These are phyloP conservation scores for Ahaetulla prasina DNA, from an alignment of 2,113 vertebrate species.

Conservation along the genomic window DNA sequence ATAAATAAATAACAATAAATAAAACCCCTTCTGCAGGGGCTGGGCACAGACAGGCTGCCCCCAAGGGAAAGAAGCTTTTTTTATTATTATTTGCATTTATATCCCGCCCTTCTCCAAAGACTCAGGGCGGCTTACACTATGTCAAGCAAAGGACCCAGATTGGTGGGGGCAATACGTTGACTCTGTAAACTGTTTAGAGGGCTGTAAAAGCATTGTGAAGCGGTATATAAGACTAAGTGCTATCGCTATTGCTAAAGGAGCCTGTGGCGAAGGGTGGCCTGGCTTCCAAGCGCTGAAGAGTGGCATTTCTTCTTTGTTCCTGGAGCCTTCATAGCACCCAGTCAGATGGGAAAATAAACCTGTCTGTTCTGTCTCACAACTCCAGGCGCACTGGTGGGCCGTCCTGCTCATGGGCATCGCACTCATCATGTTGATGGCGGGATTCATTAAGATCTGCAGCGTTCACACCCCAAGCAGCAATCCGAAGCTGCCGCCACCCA, in stretches of 20 bases:
- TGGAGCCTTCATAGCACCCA: neutral
- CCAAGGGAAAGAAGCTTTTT: no score
- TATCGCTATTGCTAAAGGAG: neutral
- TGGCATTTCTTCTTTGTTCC: neutral
- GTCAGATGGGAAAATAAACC: neutral
- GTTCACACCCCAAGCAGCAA: slow-evolving; percentile 98
- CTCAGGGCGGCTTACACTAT: no score
- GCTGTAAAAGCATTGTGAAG: no score
- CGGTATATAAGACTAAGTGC: no score
- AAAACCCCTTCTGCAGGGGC: no score
- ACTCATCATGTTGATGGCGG: slow-evolving; percentile 97
- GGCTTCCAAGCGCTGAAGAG: neutral
- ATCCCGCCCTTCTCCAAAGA: no score
- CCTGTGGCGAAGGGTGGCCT: neutral
- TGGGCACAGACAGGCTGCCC: neutral
- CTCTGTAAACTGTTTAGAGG: no score
- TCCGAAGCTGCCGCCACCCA: slow-evolving; percentile 91
- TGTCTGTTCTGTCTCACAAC: neutral
- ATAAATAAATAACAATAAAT: neutral
- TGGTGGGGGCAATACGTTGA: no score
- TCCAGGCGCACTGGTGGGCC: slow-evolving; percentile 94
- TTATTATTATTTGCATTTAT: no score
- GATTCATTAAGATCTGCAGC: slow-evolving; percentile 98
- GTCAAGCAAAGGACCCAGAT: neutral
- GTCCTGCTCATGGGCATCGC: slow-evolving; percentile 95